Evolutionary conservation across 2,888 invertebrate genomes (phyloP), one percentile per base, ranked within the genome.

Genomic region (Eupithecia subfuscata): DNA sequence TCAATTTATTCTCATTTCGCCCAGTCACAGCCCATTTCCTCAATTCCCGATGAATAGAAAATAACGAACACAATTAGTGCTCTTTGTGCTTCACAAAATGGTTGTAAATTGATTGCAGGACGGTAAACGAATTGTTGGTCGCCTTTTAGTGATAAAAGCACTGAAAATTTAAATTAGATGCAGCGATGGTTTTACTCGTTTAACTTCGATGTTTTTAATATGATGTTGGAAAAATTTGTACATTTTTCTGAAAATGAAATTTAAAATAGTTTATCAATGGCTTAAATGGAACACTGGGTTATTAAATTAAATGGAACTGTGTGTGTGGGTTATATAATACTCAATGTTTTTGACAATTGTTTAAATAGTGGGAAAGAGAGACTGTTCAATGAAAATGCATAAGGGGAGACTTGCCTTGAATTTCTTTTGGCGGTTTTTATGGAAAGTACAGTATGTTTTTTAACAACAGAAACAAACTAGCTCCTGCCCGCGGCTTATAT

Each of bases 31-130:
- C 48, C 65, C 69, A 65, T 69, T 72, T 75, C 63, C 70, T 67
- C n/a, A n/a, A 67, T 67, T 40, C 12, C 63, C 70, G 11, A 45
- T 48, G 65, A 67, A 60, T 68, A 56, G 52, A 70, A 70, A 68
- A 25, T 73, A 71, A 74, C 65, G 73, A 71, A 52, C 65, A 64
- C 73, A 73, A 73, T 69, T 73, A 69, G 45, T 22, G 30, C 45
- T 34, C 14, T 69, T 73, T 73, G 73, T 73, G 43, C 73, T 25
- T 67, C 22, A 67, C 40, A 67, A 67, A 67, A 67, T 18, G 65
- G 65, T 67, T 67, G 22, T 37, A 67, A 67, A 67, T 67, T 69
- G 64, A 37, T 60, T 64, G 70, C 65, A 67, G 45, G 48, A 7
- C 40, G 25, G 43, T 68, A 68, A 73, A 67, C 60, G 40, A 60